phyloP scores from a whole-genome alignment of 1,140 invertebrate genomes.

The Phocides pigmalion region DNA sequence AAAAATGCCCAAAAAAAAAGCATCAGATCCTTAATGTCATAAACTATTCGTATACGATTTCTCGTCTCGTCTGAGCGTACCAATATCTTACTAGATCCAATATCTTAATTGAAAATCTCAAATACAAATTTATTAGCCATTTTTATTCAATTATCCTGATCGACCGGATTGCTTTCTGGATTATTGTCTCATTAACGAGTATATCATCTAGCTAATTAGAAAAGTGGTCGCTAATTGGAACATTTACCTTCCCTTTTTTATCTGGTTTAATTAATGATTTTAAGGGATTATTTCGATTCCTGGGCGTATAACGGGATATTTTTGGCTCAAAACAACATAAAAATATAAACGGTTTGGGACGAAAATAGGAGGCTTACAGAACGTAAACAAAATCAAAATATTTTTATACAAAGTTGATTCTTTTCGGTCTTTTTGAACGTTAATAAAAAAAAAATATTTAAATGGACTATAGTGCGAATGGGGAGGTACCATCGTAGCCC shows the following conservation, averaged over 20 bases:
- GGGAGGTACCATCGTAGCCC: too few relatives aligned
- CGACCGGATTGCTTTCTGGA: background rate
- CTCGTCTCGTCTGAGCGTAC: too few relatives aligned
- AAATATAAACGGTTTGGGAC: too few relatives aligned
- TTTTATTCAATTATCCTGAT: slow-evolving; percentile 13
- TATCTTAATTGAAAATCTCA: slow-evolving; percentile 14
- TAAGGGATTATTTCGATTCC: background rate
- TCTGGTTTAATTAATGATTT: slow-evolving; percentile 22
- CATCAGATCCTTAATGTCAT: background rate
- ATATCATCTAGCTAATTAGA: slow-evolving; percentile 4
- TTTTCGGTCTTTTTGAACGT: too few relatives aligned
- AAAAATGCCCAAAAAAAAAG: too few relatives aligned
- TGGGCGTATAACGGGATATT: background rate
- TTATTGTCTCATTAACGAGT: slow-evolving; percentile 25
- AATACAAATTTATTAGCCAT: slow-evolving; percentile 2
- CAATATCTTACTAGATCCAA: background rate
- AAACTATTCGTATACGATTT: too few relatives aligned
- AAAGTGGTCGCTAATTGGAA: slow-evolving; percentile 13
- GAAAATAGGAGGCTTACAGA: too few relatives aligned
- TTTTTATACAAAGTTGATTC: too few relatives aligned
- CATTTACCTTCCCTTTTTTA: slow-evolving; percentile 6
- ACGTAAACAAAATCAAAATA: too few relatives aligned
- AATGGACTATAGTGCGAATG: too few relatives aligned
- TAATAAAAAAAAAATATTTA: too few relatives aligned
- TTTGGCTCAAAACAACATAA: background rate